A percentile compares a stretch with the other conserved stretches of the same genome.
Conservation (phyloP, 2,888 invertebrate species). For the Aphrophora alni region DNA sequence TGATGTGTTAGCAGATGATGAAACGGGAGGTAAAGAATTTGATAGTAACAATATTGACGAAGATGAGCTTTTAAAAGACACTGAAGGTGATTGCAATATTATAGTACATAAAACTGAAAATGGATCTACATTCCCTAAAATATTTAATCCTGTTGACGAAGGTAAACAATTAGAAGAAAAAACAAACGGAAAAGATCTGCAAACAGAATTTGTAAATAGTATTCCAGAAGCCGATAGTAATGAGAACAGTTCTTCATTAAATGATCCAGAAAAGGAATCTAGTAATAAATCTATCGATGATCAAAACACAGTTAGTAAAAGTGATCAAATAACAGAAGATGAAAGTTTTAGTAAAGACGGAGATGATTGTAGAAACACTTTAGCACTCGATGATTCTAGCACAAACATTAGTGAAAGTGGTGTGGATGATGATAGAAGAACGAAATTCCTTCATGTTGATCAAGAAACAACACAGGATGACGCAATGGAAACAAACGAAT, state of each 20-base stretch:
- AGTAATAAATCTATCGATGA: not conserved
- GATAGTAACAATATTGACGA: slow-evolving; percentile 30
- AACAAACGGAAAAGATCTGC: not conserved
- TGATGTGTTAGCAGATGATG: slow-evolving; percentile 13
- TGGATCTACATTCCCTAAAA: not conserved
- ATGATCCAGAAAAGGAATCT: not conserved
- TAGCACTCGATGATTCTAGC: not conserved
- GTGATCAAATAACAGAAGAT: not conserved
- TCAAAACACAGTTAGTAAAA: not conserved
- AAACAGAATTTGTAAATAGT: not conserved
- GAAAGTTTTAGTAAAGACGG: not conserved
- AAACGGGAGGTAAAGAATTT: slow-evolving; percentile 16
- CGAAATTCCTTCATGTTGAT: slow-evolving; percentile 33
- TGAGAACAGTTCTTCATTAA: not conserved
- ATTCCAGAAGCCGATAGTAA: not conserved
- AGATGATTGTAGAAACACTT: not conserved
- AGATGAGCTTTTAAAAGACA: slow-evolving; percentile 36
- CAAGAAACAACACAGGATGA: slow-evolving; percentile 27
- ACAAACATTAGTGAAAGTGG: not conserved
- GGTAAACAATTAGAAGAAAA: not conserved
- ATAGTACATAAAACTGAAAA: slow-evolving; percentile 39
- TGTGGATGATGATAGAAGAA: slow-evolving; percentile 19
- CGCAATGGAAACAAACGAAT: slow-evolving; percentile 24
- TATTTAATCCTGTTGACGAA: not conserved
- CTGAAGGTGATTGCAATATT: slow-evolving; percentile 38